Percentiles rank a stretch among this genome's conserved stretches.
These are phyloP conservation scores for Aegotheles bennettii DNA, from an alignment of 2,113 vertebrate genomes.

Conservation along the genomic window DNA sequence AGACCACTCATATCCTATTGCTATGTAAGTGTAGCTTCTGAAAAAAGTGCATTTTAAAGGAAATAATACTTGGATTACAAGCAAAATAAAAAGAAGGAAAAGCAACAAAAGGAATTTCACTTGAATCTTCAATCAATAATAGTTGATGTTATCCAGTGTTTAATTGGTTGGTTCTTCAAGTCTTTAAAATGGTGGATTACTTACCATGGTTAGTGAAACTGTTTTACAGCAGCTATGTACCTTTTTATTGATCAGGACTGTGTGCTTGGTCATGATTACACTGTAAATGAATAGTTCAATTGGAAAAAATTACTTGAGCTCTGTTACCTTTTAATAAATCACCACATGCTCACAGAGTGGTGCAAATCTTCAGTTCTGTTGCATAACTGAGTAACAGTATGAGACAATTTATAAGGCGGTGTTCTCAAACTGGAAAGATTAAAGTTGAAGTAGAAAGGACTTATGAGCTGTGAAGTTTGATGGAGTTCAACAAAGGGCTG, in stretches of 20 bases:
- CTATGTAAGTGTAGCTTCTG: slow-evolving; percentile 28
- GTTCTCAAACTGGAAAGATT: background rate
- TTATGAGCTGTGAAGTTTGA: background rate
- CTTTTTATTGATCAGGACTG: slow-evolving; percentile 64
- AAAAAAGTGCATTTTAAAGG: slow-evolving; percentile 44
- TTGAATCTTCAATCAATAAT: slow-evolving; percentile 69
- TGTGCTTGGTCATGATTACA: slow-evolving; percentile 54
- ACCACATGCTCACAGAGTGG: background rate
- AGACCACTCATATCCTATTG: slow-evolving; percentile 51
- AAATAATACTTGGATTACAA: slow-evolving; percentile 59
- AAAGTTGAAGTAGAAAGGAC: background rate
- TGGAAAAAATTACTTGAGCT: slow-evolving; percentile 50
- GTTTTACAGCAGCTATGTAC: slow-evolving; percentile 40
- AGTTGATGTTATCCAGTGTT: slow-evolving; percentile 70
- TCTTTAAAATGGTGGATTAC: slow-evolving; percentile 69
- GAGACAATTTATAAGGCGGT: background rate
- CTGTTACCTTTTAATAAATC: slow-evolving; percentile 20
- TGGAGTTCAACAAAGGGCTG: background rate
- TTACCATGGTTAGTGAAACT: slow-evolving; percentile 44
- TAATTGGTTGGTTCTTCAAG: slow-evolving; percentile 72
- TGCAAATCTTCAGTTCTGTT: background rate
- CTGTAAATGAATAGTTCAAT: slow-evolving; percentile 56
- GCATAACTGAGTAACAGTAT: background rate
- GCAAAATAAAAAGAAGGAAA: slow-evolving; percentile 48
- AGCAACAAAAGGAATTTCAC: slow-evolving; percentile 51